A percentile compares a stretch with the other conserved stretches of the same genome.
Conservation (phyloP, 2,113 vertebrate genomes). For the Albula goreensis region DNA sequence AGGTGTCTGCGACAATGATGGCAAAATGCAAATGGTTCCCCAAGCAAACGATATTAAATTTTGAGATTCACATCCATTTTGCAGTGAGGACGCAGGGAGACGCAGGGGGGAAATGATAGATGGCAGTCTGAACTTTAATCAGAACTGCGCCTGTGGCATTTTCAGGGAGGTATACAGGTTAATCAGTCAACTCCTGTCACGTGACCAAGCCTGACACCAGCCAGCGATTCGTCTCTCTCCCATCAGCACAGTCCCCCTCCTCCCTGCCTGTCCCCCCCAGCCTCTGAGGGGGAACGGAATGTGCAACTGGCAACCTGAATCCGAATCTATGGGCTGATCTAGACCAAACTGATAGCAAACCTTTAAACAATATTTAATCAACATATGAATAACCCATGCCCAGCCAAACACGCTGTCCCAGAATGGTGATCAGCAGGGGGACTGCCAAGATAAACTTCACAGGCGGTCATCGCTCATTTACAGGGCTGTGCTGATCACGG, state of each 20-base stretch:
- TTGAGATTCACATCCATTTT: slow-evolving; percentile 46
- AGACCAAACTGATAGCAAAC: background rate
- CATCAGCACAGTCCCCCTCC: slow-evolving; percentile 57
- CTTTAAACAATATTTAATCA: background rate
- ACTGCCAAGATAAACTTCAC: slow-evolving; percentile 55
- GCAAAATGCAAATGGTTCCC: slow-evolving; percentile 56
- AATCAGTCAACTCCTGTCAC: slow-evolving; percentile 72
- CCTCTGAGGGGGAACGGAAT: background rate
- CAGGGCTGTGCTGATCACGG: slow-evolving; percentile 25
- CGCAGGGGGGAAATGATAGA: slow-evolving; percentile 64
- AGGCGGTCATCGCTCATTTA: slow-evolving; percentile 47
- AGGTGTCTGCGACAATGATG: slow-evolving; percentile 36
- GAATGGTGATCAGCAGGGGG: slow-evolving; percentile 49
- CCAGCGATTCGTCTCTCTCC: slow-evolving; percentile 67
- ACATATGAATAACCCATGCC: background rate
- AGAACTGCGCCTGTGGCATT: slow-evolving; percentile 71
- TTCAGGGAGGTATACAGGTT: slow-evolving; percentile 75
- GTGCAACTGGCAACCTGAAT: background rate
- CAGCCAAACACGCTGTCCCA: background rate
- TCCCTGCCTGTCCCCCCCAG: slow-evolving; percentile 31
- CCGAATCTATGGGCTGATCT: background rate
- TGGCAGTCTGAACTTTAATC: slow-evolving; percentile 76
- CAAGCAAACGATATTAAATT: slow-evolving; percentile 48
- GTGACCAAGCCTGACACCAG: slow-evolving; percentile 68
- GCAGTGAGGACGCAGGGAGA: slow-evolving; percentile 28